Percentiles rank a stretch among this genome's conserved stretches.
Conservation (phyloP, 2,113 vertebrate species). For the Labeo catla region DNA sequence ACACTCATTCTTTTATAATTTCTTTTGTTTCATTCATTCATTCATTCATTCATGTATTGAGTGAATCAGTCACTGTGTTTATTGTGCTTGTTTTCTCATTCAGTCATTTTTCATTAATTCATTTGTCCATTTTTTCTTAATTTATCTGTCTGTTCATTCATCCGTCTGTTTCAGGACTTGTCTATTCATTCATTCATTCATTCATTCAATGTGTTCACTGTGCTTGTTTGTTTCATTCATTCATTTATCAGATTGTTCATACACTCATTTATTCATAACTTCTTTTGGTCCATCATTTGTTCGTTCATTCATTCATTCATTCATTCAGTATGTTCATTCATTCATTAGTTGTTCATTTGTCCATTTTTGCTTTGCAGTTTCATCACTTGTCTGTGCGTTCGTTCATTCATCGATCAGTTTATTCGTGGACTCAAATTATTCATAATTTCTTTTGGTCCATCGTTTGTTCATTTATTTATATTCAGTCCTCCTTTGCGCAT, state of each 20-base stretch:
- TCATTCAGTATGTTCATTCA: neutral
- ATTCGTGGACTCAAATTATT: no score
- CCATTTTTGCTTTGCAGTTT: no score
- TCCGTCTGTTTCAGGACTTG: neutral
- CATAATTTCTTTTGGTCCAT: no score
- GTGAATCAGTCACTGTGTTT: no score
- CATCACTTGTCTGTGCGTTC: fast-evolving
- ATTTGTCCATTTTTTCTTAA: neutral
- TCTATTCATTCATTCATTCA: neutral
- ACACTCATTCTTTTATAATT: no score
- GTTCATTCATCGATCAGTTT: neutral
- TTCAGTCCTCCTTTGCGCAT: neutral
- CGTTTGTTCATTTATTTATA: no score
- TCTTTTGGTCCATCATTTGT: neutral
- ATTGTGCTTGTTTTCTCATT: no score
- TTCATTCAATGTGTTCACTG: neutral
- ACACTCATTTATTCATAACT: neutral
- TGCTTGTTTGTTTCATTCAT: neutral
- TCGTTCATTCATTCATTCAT: neutral
- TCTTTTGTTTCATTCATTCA: no score
- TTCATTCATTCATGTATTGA: neutral
- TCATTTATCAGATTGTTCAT: no score
- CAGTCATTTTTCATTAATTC: neutral
- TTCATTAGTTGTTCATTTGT: no score
- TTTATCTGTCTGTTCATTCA: neutral